These are phyloP conservation scores for Cinclus mexicanus DNA, from an alignment of 2,113 vertebrate species.

Conservation along the genomic window DNA sequence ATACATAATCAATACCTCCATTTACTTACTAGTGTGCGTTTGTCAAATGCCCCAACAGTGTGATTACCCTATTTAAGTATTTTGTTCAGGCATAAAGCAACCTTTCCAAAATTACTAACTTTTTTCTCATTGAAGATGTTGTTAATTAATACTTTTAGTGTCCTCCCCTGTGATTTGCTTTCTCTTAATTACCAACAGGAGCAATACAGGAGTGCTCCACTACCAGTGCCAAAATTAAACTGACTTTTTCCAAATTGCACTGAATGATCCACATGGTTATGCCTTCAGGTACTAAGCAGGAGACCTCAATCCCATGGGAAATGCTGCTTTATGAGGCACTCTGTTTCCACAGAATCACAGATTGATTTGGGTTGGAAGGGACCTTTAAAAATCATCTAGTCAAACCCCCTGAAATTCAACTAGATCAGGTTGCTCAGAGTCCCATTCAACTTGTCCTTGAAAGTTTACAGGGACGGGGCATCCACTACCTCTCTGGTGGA, in stretches of 20 bases:
- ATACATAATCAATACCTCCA: background rate
- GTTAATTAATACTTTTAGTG: constrained; percentile 59
- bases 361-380: background rate
- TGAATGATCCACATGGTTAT: background rate
- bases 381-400: background rate
- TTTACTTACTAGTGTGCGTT: background rate
- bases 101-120: constrained; percentile 29
- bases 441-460: background rate
- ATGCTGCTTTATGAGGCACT: background rate
- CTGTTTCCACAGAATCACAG: background rate
- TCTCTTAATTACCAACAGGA: constrained; percentile 62
- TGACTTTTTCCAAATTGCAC: background rate
- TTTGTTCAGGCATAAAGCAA: constrained; percentile 40
- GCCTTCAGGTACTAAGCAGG: background rate
- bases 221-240: constrained; percentile 6
- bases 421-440: background rate
- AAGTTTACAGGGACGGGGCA: background rate
- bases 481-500: background rate
- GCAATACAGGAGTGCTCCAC: constrained; percentile 1
- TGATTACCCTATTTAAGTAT: constrained; percentile 16
- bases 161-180: constrained; percentile 34
- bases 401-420: background rate
- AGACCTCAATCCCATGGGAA: background rate
- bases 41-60: background rate
- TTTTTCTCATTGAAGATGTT: constrained; percentile 36